Conservation (phyloP, 2,113 vertebrate species). For the Shinisaurus crocodilurus region DNA sequence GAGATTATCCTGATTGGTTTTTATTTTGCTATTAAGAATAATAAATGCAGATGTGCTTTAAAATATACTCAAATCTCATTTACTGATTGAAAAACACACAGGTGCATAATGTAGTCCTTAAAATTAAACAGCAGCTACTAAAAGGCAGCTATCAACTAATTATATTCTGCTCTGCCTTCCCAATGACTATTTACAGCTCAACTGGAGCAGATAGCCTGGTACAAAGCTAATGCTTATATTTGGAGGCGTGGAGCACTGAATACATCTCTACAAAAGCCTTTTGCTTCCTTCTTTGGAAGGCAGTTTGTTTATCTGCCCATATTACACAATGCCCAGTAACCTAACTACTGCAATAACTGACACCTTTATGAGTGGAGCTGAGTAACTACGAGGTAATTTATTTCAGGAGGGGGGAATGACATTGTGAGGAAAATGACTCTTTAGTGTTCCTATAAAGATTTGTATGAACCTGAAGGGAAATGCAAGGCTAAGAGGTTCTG, state of each 20-base stretch:
- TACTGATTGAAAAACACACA: constrained; percentile 60
- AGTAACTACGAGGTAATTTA: constrained; percentile 58
- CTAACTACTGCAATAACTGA: constrained; percentile 58
- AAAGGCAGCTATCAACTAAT: constrained; percentile 29
- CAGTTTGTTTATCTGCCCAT: neutral
- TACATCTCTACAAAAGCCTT: constrained; percentile 20
- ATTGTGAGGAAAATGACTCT: constrained; percentile 48
- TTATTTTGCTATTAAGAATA: constrained; percentile 35
- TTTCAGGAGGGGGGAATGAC: constrained; percentile 51
- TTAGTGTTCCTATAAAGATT: constrained; percentile 69
- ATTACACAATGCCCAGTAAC: constrained; percentile 39
- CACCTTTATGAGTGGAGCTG: constrained; percentile 53
- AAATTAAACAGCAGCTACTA: constrained; percentile 47
- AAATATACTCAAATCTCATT: neutral
- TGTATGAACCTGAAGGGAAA: constrained; percentile 68
- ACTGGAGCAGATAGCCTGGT: constrained; percentile 37
- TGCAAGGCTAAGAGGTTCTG: constrained; percentile 58
- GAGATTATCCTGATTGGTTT: constrained; percentile 16
- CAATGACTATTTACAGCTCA: constrained; percentile 38
- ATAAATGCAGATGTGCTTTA: constrained; percentile 56
- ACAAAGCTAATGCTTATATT: neutral
- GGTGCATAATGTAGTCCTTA: constrained; percentile 37
- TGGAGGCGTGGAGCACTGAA: rapidly evolving
- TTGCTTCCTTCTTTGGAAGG: constrained; percentile 34
- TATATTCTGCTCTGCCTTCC: constrained; percentile 30